Evolutionary conservation across 2,113 vertebrate genomes (phyloP).

Genomic region (Siniperca chuatsi): DNA sequence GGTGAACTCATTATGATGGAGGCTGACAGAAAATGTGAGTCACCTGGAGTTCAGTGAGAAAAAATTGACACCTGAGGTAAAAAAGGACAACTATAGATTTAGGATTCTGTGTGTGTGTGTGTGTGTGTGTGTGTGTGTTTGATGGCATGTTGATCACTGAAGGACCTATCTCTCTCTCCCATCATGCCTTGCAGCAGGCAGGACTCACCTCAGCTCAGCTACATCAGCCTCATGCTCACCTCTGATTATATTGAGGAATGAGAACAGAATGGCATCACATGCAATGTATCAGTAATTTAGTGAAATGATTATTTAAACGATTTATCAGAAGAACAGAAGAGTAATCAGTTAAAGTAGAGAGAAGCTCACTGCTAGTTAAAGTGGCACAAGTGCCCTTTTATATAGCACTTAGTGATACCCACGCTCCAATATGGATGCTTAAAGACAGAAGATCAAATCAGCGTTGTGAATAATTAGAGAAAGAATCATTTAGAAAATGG

Average conservation of each 20-base stretch:
- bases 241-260: neutral
- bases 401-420: too few relatives aligned
- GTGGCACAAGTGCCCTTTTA: too few relatives aligned
- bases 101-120: neutral
- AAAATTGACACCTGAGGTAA: conserved; percentile 4
- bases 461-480: too few relatives aligned
- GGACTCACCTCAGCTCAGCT: neutral
- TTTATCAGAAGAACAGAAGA: neutral
- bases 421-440: too few relatives aligned
- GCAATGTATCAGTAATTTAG: neutral
- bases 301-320: neutral
- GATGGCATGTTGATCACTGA: neutral
- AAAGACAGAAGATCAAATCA: too few relatives aligned
- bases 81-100: neutral
- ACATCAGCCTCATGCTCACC: neutral
- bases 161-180: neutral
- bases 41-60: conserved; percentile 19
- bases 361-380: neutral
- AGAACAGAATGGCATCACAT: neutral
- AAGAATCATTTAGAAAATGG: too few relatives aligned
- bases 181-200: conserved; percentile 14
- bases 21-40: conserved; percentile 19
- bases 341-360: neutral
- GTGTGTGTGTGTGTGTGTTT: neutral
- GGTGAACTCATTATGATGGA: conserved; percentile 23